These are phyloP conservation scores for Venturia canescens DNA, from an alignment of 1,140 invertebrate species.

Conservation along the genomic window DNA sequence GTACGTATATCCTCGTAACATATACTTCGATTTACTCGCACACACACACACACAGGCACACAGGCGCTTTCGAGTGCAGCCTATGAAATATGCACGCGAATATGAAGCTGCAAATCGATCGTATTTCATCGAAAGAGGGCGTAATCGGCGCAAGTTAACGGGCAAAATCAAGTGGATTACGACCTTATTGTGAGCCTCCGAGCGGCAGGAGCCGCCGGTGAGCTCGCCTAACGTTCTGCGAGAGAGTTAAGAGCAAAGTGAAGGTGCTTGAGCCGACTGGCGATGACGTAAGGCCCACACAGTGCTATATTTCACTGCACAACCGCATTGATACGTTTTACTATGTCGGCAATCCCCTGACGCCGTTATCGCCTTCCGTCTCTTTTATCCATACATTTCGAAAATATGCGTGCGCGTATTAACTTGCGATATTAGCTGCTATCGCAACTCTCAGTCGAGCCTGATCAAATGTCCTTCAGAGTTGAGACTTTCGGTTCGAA, in stretches of 20 bases:
- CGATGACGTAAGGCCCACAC: slow-evolving; percentile 5
- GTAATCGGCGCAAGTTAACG: too few relatives aligned
- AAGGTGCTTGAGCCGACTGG: neutral
- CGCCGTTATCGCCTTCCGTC: neutral
- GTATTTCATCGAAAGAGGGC: too few relatives aligned
- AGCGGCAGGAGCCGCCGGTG: neutral
- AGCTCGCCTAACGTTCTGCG: neutral
- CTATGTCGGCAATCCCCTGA: neutral
- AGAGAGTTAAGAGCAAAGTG: slow-evolving; percentile 20
- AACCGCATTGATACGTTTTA: slow-evolving; percentile 1
- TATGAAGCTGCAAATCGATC: too few relatives aligned
- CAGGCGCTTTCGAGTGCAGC: too few relatives aligned
- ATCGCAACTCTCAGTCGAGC: too few relatives aligned
- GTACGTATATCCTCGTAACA: neutral
- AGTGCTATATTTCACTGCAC: neutral
- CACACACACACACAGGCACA: too few relatives aligned
- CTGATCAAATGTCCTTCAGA: too few relatives aligned
- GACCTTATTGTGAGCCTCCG: neutral
- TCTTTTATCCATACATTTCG: too few relatives aligned
- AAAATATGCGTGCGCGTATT: neutral
- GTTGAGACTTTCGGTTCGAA: too few relatives aligned
- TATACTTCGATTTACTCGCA: neutral
- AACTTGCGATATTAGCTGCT: neutral
- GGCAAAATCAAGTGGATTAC: neutral
- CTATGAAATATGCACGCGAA: too few relatives aligned